Evolutionary conservation across 2,797 vertebrate species (phyloP).

Genomic region (Manis crassicaudata): DNA sequence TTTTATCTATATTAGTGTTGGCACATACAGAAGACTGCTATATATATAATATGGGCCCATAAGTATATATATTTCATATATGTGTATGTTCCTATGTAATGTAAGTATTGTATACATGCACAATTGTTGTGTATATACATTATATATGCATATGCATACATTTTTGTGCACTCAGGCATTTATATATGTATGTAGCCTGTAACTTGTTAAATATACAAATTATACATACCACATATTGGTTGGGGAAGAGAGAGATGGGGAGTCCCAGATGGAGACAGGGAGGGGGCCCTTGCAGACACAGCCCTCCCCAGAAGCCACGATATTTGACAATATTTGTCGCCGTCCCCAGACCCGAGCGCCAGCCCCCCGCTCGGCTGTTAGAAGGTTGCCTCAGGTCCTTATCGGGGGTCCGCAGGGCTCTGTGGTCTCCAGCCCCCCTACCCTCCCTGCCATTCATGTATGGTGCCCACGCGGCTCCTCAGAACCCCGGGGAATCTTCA

Average conservation of each 20-base stretch:
- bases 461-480: rapidly evolving
- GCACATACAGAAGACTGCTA: not conserved
- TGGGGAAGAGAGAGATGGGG: not conserved
- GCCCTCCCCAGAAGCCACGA: not conserved
- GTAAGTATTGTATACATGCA: rapidly evolving
- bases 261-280: rapidly evolving
- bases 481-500: not conserved
- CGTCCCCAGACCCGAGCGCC: not conserved
- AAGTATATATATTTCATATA: rapidly evolving
- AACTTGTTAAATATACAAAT: too few relatives aligned
- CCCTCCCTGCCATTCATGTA: rapidly evolving
- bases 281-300: not conserved
- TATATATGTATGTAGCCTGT: rapidly evolving
- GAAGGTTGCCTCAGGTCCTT: too few relatives aligned
- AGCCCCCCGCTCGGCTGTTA: not conserved
- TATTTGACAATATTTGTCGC: not conserved
- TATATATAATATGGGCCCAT: rapidly evolving
- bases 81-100: rapidly evolving
- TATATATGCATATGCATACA: rapidly evolving
- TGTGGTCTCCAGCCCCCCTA: rapidly evolving
- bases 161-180: rapidly evolving
- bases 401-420: not conserved
- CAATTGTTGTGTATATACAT: rapidly evolving
- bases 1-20: not conserved
- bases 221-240: rapidly evolving